phyloP scores from a whole-genome alignment of 2,797 vertebrate species.

The Pterois miles region DNA sequence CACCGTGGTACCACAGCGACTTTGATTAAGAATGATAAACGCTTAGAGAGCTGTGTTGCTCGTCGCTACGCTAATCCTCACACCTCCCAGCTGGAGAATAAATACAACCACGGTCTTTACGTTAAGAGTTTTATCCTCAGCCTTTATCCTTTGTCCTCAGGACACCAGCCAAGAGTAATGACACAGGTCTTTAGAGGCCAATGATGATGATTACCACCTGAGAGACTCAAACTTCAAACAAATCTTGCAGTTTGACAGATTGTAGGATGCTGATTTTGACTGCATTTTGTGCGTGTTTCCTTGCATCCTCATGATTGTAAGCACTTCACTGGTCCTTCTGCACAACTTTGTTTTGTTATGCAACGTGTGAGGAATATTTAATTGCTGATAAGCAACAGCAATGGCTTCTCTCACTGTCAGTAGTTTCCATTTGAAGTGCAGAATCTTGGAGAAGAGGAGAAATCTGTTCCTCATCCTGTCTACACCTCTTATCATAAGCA shows the following conservation, averaged over 20 bases:
- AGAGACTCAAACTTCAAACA: constrained; percentile 19
- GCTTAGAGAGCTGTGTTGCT: constrained; percentile 41
- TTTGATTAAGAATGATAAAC: constrained; percentile 49
- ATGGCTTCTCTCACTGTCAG: constrained; percentile 54
- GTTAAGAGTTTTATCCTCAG: background rate
- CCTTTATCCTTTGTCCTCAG: too few relatives aligned
- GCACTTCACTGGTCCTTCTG: background rate
- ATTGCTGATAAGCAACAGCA: constrained; percentile 36
- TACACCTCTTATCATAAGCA: constrained; percentile 68
- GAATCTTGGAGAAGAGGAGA: constrained; percentile 45
- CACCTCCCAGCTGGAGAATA: constrained; percentile 48
- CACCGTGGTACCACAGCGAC: constrained; percentile 41
- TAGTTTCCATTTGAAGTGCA: constrained; percentile 57
- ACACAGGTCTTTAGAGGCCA: constrained; percentile 13
- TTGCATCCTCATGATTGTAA: background rate
- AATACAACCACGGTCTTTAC: background rate
- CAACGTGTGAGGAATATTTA: constrained; percentile 10
- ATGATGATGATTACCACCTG: constrained; percentile 45
- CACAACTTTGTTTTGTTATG: constrained; percentile 11
- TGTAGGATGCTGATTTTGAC: background rate
- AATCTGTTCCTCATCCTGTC: constrained; percentile 67
- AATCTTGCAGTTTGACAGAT: constrained; percentile 14
- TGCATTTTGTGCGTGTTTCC: background rate
- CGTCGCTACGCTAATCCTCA: constrained; percentile 66
- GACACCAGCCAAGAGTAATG: constrained; percentile 12